Conservation (phyloP, 2,888 invertebrate genomes). For the Hoplodrina ambigua region DNA sequence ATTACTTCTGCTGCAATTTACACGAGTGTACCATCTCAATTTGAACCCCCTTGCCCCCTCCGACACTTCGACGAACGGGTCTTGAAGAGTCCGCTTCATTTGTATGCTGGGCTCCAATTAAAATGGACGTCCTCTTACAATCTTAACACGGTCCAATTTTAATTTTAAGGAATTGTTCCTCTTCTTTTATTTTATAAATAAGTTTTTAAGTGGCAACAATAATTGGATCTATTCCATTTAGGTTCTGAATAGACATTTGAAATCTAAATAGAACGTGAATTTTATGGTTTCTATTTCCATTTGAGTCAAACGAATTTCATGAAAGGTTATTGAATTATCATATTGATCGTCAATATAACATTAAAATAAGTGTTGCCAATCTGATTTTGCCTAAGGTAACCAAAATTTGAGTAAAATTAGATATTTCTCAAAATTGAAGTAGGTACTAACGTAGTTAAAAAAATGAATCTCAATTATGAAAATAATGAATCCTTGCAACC, state of each 20-base stretch:
- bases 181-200: conserved; percentile 54
- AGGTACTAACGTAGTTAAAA: too few species aligned
- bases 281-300: background rate
- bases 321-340: background rate
- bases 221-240: conserved; percentile 58
- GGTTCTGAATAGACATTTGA: background rate
- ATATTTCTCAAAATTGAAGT: background rate
- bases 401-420: too few species aligned
- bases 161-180: conserved; percentile 63
- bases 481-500: background rate
- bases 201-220: conserved; percentile 50
- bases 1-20: conserved; percentile 76
- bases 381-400: too few species aligned
- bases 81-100: conserved; percentile 52
- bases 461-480: too few species aligned
- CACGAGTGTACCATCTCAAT: conserved; percentile 66
- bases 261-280: background rate
- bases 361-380: too few species aligned
- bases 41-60: conserved; percentile 57
- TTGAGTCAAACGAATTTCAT: background rate
- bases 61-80: conserved; percentile 40
- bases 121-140: conserved; percentile 61
- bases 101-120: conserved; percentile 57
- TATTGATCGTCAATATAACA: background rate
- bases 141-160: conserved; percentile 63